Percentiles rank a stretch among this genome's conserved stretches.
These are phyloP conservation scores for Terebella lapidaria DNA, from an alignment of 2,888 invertebrate genomes.

Conservation along the genomic window DNA sequence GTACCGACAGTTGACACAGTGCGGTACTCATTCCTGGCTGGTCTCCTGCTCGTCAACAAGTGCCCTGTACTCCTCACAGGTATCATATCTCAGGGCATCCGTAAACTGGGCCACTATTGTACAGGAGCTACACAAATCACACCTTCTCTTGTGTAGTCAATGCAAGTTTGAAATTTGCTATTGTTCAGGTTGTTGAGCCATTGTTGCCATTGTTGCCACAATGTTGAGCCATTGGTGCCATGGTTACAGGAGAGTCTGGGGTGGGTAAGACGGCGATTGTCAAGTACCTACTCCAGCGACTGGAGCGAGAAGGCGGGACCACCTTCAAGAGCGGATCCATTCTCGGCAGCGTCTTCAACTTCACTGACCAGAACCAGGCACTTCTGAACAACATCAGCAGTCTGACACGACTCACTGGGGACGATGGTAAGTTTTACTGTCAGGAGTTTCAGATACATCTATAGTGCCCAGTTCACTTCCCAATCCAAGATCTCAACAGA, in stretches of 20 bases:
- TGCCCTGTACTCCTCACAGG: constrained; percentile 51
- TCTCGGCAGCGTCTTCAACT: constrained; percentile 47
- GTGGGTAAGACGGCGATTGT: constrained; percentile 51
- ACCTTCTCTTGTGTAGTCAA: neutral
- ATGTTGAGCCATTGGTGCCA: too few species aligned
- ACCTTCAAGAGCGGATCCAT: constrained; percentile 39
- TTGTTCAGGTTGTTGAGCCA: too few species aligned
- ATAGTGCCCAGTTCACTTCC: too few species aligned
- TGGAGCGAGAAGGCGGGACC: constrained; percentile 44
- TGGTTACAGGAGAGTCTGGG: constrained; percentile 47
- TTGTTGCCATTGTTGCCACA: too few species aligned
- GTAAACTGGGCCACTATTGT: too few species aligned
- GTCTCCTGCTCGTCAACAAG: constrained; percentile 44
- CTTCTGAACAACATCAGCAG: constrained; percentile 45
- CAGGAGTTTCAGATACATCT: too few species aligned
- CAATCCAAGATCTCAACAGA: too few species aligned
- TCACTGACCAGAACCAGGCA: constrained; percentile 44
- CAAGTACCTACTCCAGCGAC: constrained; percentile 41
- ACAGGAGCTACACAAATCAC: neutral
- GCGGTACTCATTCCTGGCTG: constrained; percentile 49
- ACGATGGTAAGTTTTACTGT: constrained; percentile 24
- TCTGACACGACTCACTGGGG: constrained; percentile 38
- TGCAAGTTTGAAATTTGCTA: neutral
- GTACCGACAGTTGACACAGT: constrained; percentile 52
- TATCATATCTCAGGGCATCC: constrained; percentile 17